phyloP scores from a whole-genome alignment of 2,113 vertebrate genomes.

The Rhinoptilus africanus region DNA sequence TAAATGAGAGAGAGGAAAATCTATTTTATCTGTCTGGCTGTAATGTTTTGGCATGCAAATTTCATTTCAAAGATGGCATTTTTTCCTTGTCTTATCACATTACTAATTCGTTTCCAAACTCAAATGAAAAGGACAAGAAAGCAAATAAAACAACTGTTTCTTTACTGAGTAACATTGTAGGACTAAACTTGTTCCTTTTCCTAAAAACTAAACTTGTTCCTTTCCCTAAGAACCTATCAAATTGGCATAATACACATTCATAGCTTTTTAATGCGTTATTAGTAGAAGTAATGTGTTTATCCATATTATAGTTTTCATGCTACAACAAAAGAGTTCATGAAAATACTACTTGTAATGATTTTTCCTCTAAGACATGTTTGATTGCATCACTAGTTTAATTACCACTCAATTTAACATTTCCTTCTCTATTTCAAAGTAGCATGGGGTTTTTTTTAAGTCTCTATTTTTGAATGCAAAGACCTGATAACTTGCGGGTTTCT shows the following conservation, averaged over 20 bases:
- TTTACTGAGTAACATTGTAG: background rate
- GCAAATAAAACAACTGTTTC: background rate
- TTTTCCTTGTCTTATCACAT: constrained; percentile 10
- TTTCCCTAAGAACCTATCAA: background rate
- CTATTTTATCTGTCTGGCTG: constrained; percentile 33
- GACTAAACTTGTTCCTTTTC: background rate
- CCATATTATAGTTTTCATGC: background rate
- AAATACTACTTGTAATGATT: background rate
- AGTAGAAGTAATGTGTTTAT: background rate
- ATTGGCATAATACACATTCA: background rate
- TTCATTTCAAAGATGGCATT: background rate
- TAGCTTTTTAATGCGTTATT: background rate
- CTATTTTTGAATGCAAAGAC: constrained; percentile 41
- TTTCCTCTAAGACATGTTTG: background rate
- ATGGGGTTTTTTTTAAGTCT: background rate
- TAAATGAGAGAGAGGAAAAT: background rate
- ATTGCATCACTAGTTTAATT: background rate
- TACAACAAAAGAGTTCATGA: background rate
- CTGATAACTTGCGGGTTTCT: constrained; percentile 1
- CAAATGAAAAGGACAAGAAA: background rate
- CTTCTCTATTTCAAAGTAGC: background rate
- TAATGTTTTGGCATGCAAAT: constrained; percentile 52
- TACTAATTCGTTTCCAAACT: constrained; percentile 23
- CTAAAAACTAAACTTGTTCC: background rate
- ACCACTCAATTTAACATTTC: background rate